Evolutionary conservation across 1,140 invertebrate genomes (phyloP).

Genomic region (Drosophila mojavensis): DNA sequence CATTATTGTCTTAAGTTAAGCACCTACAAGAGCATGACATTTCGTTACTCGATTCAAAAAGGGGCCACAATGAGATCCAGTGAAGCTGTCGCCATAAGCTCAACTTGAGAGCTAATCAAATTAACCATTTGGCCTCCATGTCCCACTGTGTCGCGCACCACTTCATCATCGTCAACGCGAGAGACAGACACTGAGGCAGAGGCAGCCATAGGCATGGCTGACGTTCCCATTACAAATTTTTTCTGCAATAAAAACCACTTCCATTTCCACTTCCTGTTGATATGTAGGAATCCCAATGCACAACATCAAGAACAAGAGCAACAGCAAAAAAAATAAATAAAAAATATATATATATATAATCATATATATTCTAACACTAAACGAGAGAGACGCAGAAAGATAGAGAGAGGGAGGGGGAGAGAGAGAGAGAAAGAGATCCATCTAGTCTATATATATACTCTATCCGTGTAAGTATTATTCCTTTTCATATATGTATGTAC

Average conservation of each 20-base stretch:
- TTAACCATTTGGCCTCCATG: slow-evolving; percentile 10
- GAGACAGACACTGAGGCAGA: neutral
- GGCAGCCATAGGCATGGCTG: slow-evolving; percentile 1
- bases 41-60: too few species aligned
- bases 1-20: too few species aligned
- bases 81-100: neutral
- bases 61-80: neutral
- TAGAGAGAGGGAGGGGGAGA: slow-evolving; percentile 2
- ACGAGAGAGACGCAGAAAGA: neutral
- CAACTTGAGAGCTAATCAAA: slow-evolving; percentile 16
- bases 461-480: too few species aligned
- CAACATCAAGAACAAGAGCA: slow-evolving; percentile 27
- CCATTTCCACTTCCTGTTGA: slow-evolving; percentile 71
- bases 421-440: neutral
- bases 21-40: too few species aligned
- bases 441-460: too few species aligned
- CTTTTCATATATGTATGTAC: too few species aligned
- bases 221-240: slow-evolving; percentile 33
- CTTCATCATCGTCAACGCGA: slow-evolving; percentile 22
- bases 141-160: slow-evolving; percentile 48
- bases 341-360: too few species aligned
- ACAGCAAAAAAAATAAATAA: neutral
- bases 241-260: slow-evolving; percentile 61
- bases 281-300: slow-evolving; percentile 53
- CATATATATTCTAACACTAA: too few species aligned